phyloP scores from a whole-genome alignment of 2,888 invertebrate genomes.

The Iselma pallidipennis region DNA sequence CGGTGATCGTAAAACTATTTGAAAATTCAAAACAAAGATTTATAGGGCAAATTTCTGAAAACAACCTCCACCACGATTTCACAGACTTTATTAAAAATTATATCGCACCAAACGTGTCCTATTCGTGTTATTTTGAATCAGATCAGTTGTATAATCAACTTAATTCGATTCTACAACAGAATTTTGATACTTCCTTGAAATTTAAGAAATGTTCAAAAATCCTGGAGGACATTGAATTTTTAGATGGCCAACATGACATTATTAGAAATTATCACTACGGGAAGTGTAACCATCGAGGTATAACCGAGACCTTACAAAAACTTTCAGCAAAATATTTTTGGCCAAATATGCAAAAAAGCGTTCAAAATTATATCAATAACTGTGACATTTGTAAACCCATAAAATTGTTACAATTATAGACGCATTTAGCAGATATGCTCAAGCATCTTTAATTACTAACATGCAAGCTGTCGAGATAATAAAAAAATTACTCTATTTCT shows the following conservation, averaged over 20 bases:
- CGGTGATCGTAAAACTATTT: background rate
- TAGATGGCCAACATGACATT: constrained; percentile 3
- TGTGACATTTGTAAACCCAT: constrained; percentile 6
- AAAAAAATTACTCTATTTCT: constrained; percentile 2
- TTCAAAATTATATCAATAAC: constrained; percentile 11
- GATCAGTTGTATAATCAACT: background rate
- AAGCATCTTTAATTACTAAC: background rate
- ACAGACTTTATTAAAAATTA: background rate
- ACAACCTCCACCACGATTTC: background rate
- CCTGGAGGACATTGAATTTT: constrained; percentile 2
- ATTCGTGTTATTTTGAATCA: constrained; percentile 1
- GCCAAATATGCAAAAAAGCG: constrained; percentile 11
- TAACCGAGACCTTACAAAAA: constrained; percentile 11
- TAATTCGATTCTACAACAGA: background rate
- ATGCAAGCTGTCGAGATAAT: constrained; percentile 4
- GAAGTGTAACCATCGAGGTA: constrained; percentile 16
- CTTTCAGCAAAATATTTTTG: constrained; percentile 12
- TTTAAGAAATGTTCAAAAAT: constrained; percentile 1
- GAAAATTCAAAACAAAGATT: background rate
- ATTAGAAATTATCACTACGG: constrained; percentile 14
- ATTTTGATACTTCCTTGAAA: background rate
- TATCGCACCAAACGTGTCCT: background rate
- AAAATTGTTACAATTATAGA: constrained; percentile 2
- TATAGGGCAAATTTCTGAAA: constrained; percentile 1
- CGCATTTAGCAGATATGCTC: constrained; percentile 3